A percentile compares a stretch with the other conserved stretches of the same genome.
Conservation (phyloP, 2,113 vertebrate genomes). For the Picathartes gymnocephalus region DNA sequence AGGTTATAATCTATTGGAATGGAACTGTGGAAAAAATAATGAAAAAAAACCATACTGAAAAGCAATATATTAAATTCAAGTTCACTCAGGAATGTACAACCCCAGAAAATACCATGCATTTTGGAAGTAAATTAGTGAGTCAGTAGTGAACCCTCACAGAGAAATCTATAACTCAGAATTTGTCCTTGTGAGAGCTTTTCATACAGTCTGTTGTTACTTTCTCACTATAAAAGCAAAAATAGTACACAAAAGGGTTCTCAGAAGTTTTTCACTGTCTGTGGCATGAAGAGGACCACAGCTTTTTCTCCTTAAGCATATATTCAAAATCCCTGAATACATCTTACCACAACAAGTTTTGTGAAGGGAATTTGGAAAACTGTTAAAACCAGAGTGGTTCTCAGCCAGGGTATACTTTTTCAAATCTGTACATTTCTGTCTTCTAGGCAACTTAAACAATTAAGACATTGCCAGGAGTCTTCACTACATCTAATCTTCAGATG, state of each 20-base stretch:
- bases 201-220: not conserved
- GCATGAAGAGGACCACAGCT: not conserved
- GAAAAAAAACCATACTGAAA: not conserved
- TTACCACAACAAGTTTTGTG: not conserved
- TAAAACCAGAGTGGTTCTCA: not conserved
- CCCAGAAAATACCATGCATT: not conserved
- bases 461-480: not conserved
- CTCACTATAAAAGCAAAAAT: not conserved
- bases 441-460: not conserved
- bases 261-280: not conserved
- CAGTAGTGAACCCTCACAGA: not conserved
- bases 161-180: not conserved
- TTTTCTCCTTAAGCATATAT: not conserved
- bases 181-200: not conserved
- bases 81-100: not conserved
- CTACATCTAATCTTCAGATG: not conserved
- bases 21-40: constrained; percentile 72
- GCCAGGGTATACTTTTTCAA: not conserved
- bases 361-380: not conserved
- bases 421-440: not conserved
- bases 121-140: not conserved
- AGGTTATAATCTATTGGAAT: constrained; percentile 99
- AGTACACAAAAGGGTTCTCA: not conserved
- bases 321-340: not conserved
- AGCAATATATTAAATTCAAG: not conserved